Conservation (phyloP, 2,797 vertebrate genomes). For the Yasuhikotakia modesta region DNA sequence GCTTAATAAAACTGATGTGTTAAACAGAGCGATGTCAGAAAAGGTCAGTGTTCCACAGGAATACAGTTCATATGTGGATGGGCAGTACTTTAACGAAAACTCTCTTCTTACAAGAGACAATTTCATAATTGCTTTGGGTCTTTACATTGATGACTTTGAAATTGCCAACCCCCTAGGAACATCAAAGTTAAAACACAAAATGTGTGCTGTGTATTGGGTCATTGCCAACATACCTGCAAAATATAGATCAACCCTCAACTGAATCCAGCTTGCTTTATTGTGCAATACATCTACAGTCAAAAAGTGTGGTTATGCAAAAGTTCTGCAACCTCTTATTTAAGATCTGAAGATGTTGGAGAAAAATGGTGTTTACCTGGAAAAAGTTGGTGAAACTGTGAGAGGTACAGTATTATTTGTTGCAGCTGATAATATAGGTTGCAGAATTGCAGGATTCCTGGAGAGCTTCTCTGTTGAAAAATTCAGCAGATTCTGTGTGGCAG, state of each 20-base stretch:
- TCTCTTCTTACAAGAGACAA: too few relatives aligned
- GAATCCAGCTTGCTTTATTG: background rate
- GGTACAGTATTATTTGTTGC: slow-evolving; percentile 54
- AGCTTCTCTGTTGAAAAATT: background rate
- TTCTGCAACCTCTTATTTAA: background rate
- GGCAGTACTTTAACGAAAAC: too few relatives aligned
- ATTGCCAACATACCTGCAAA: background rate
- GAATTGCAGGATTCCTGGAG: slow-evolving; percentile 9
- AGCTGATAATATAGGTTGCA: slow-evolving; percentile 52
- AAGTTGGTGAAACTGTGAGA: slow-evolving; percentile 50
- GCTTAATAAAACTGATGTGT: too few relatives aligned
- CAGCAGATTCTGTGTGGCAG: background rate
- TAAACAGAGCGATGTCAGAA: too few relatives aligned
- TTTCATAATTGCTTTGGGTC: too few relatives aligned
- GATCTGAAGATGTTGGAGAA: background rate
- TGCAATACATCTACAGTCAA: background rate
- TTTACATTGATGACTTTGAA: background rate
- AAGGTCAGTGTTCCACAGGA: too few relatives aligned
- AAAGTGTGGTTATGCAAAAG: background rate
- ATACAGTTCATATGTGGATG: too few relatives aligned
- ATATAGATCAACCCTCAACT: background rate
- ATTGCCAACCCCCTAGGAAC: background rate
- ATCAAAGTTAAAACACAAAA: background rate
- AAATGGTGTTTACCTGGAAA: slow-evolving; percentile 49
- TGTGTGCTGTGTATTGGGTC: too few relatives aligned